These are phyloP conservation scores for Paracentrotus lividus DNA, from an alignment of 53 echinoderm and acorn worm species.

Conservation along the genomic window DNA sequence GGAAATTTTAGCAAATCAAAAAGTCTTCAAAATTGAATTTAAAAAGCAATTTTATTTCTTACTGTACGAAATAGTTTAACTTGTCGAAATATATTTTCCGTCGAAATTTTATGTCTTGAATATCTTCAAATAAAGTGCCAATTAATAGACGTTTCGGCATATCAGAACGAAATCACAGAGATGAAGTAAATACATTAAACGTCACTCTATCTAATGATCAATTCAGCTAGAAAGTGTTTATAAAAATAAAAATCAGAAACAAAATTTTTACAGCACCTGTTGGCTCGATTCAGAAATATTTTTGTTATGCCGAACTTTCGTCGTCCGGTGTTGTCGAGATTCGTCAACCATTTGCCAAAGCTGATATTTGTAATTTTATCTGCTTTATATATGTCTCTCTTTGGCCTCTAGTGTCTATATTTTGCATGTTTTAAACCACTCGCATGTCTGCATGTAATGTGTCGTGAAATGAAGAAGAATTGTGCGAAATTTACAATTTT, in stretches of 20 bases:
- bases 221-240: neutral
- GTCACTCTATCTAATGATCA: neutral
- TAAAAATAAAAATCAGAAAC: neutral
- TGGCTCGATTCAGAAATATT: constrained; percentile 5
- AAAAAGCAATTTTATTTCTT: neutral
- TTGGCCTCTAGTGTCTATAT: neutral
- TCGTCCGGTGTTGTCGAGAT: constrained; percentile 51
- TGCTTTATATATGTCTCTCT: neutral
- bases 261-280: constrained; percentile 26
- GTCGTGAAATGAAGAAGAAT: neutral
- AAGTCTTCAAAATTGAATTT: neutral
- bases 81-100: neutral
- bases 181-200: neutral
- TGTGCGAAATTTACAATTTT: neutral
- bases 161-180: neutral
- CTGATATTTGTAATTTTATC: constrained; percentile 8
- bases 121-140: neutral
- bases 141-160: neutral
- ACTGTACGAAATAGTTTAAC: neutral
- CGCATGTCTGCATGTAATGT: neutral
- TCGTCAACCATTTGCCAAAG: constrained; percentile 52
- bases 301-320: constrained; percentile 63
- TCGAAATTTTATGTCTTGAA: neutral
- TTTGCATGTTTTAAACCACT: constrained; percentile 12
- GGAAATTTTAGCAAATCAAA: neutral